Evolutionary conservation across 2,797 vertebrate genomes (phyloP).

Genomic region (Simalia tracyae): DNA sequence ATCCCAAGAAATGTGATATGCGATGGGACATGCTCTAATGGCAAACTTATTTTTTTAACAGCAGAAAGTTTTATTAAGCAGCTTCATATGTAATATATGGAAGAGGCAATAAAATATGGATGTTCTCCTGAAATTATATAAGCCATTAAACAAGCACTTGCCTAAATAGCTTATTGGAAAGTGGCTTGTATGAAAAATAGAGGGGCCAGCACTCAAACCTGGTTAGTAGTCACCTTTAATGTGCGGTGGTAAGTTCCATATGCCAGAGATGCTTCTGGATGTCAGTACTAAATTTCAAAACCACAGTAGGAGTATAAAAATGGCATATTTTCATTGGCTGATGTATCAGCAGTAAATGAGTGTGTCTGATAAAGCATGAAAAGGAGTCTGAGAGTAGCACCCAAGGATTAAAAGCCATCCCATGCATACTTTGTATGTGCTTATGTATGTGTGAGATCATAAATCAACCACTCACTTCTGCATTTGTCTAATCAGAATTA

Average conservation of each 20-base stretch:
- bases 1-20: background rate
- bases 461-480: background rate
- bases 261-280: background rate
- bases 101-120: background rate
- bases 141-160: background rate
- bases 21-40: background rate
- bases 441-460: background rate
- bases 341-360: background rate
- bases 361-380: background rate
- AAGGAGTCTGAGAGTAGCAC: background rate
- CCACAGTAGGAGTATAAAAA: background rate
- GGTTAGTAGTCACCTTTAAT: background rate
- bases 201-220: background rate
- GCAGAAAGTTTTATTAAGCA: background rate
- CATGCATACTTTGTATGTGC: background rate
- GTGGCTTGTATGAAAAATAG: background rate
- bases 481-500: background rate
- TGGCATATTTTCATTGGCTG: background rate
- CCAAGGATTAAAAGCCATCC: background rate
- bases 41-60: background rate
- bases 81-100: background rate
- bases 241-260: background rate
- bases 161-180: background rate
- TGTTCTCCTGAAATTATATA: background rate
- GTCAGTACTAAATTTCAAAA: background rate